Conservation (phyloP, 35 echinoderm and acorn worm genomes). For the Holothuria glaberrima region DNA sequence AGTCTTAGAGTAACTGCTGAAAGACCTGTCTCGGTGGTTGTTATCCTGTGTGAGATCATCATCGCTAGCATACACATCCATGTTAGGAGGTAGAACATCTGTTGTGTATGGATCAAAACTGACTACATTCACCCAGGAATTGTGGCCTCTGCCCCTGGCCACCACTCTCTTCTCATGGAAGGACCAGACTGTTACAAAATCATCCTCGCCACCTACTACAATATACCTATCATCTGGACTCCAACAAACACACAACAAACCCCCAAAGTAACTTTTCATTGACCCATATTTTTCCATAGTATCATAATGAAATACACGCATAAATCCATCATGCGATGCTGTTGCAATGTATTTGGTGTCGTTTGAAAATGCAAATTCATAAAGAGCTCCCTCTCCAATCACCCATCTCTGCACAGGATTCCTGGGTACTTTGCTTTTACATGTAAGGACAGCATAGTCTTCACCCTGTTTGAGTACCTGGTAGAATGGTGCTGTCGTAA, state of each 20-base stretch:
- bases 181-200: constrained; percentile 94
- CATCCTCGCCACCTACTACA: constrained; percentile 94
- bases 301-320: constrained; percentile 95
- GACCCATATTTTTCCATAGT: constrained; percentile 89
- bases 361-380: constrained; percentile 98
- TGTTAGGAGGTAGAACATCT: constrained; percentile 74
- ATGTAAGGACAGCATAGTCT: constrained; percentile 91
- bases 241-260: constrained; percentile 98
- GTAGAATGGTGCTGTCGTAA: constrained; percentile 87
- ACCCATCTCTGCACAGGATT: constrained; percentile 97
- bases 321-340: constrained; percentile 95
- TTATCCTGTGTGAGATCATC: constrained; percentile 71
- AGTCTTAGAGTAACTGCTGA: constrained; percentile 87
- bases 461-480: constrained; percentile 94
- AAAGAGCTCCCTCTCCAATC: constrained; percentile 86
- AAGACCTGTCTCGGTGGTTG: constrained; percentile 75
- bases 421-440: constrained; percentile 91
- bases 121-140: constrained; percentile 90
- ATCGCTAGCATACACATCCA: constrained; percentile 86
- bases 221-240: constrained; percentile 96
- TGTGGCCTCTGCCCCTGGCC: constrained; percentile 82
- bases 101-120: constrained; percentile 94
- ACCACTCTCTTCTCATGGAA: constrained; percentile 85
- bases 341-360: constrained; percentile 88
- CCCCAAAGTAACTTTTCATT: constrained; percentile 99